These are phyloP conservation scores for Apodemus agrarius DNA, from an alignment of 2,797 vertebrate species.

Conservation along the genomic window DNA sequence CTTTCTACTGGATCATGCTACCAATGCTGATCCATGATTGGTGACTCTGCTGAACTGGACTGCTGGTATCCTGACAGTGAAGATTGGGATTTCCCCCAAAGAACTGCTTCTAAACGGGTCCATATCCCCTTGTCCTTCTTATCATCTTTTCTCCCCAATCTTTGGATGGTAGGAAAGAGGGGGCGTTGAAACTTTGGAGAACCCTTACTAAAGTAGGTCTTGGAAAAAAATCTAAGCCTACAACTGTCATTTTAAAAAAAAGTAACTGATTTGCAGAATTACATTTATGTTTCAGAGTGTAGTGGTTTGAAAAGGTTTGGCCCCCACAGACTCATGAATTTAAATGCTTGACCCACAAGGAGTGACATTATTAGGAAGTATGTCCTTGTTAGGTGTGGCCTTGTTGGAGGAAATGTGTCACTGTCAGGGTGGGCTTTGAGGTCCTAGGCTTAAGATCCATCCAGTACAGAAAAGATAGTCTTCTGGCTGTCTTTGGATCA, in stretches of 20 bases:
- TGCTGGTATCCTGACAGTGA: background rate
- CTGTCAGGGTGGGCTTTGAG: background rate
- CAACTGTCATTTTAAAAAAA: background rate
- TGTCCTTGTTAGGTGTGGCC: background rate
- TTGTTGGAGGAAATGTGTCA: background rate
- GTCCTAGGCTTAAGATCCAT: background rate
- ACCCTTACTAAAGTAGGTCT: background rate
- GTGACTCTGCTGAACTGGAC: background rate
- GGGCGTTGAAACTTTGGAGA: background rate
- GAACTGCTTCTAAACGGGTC: background rate
- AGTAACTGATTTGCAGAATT: background rate
- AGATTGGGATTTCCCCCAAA: background rate
- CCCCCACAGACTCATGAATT: background rate
- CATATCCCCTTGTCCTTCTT: background rate
- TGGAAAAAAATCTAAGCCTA: background rate
- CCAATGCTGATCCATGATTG: background rate
- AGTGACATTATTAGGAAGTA: background rate
- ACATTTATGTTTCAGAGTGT: constrained; percentile 5
- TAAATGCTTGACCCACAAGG: background rate
- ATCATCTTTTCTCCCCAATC: background rate
- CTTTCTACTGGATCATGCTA: background rate
- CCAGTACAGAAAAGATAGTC: background rate
- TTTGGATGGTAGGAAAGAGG: background rate
- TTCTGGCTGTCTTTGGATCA: background rate
- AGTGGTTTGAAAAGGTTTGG: background rate